Evolutionary conservation across 1,140 invertebrate genomes (phyloP).

Genomic region (Pteromalus puparum): DNA sequence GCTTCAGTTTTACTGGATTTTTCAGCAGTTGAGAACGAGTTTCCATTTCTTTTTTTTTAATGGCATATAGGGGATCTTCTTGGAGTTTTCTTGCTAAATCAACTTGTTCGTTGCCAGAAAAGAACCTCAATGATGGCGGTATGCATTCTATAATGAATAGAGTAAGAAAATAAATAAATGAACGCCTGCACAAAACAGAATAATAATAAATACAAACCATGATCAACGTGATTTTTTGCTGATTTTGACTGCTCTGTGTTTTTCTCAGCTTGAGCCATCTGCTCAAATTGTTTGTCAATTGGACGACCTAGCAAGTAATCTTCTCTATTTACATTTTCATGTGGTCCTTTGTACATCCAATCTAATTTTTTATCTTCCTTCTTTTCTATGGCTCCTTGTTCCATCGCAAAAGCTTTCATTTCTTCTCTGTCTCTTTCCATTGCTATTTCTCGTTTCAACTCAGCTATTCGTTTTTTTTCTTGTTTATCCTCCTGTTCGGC

Average conservation of each 20-base stretch:
- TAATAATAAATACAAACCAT: constrained; percentile 68
- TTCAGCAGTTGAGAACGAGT: constrained; percentile 86
- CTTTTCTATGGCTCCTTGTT: constrained; percentile 76
- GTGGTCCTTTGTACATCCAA: constrained; percentile 95
- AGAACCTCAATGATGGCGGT: constrained; percentile 83
- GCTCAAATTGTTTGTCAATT: constrained; percentile 90
- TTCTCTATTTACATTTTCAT: constrained; percentile 85
- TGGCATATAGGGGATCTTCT: constrained; percentile 92
- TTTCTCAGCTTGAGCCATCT: constrained; percentile 78
- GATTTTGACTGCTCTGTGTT: constrained; percentile 71
- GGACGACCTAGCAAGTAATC: constrained; percentile 93
- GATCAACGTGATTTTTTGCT: constrained; percentile 82
- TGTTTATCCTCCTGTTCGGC: constrained; percentile 83
- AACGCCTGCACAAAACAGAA: constrained; percentile 21
- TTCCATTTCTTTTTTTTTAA: constrained; percentile 91
- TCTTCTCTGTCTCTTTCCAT: constrained; percentile 82
- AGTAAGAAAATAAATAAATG: no score
- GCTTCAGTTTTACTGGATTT: constrained; percentile 93
- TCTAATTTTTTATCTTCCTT: constrained; percentile 83
- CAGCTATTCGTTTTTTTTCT: constrained; percentile 81
- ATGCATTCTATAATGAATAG: constrained; percentile 80
- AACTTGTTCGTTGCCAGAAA: constrained; percentile 81
- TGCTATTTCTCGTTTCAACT: constrained; percentile 81
- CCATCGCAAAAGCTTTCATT: constrained; percentile 79
- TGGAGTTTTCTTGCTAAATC: constrained; percentile 89